phyloP scores from a whole-genome alignment of 1,140 invertebrate genomes.

The Euglossa dilemma region DNA sequence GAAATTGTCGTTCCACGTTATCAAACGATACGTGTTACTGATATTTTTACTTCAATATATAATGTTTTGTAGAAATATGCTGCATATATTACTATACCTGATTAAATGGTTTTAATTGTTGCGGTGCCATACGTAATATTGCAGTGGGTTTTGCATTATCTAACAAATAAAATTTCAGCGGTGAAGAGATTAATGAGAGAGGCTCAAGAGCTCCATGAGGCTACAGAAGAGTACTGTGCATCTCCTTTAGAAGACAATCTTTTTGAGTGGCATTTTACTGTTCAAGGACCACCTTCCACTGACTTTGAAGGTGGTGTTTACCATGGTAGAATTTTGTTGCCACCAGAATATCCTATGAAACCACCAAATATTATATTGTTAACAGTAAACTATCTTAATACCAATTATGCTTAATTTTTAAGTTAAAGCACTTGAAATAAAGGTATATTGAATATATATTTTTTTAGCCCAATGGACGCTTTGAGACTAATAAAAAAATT shows the following conservation, averaged over 20 bases:
- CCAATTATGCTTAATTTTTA: background rate
- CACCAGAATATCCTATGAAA: conserved; percentile 98
- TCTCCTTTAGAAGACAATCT: conserved; percentile 97
- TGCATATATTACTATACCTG: background rate
- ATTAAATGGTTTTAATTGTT: background rate
- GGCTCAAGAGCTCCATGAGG: conserved; percentile 91
- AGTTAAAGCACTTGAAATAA: background rate
- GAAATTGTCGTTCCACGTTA: background rate
- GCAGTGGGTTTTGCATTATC: background rate
- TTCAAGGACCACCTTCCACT: conserved; percentile 92
- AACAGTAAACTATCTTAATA: conserved; percentile 85
- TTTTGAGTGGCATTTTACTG: conserved; percentile 99
- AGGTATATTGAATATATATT: background rate
- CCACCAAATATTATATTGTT: conserved; percentile 97
- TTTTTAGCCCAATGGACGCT: conserved; percentile 94
- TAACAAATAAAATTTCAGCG: conserved; percentile 82
- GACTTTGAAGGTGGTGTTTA: conserved; percentile 96
- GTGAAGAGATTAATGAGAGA: conserved; percentile 97
- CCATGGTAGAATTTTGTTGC: conserved; percentile 95
- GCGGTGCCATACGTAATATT: background rate
- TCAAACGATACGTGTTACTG: background rate
- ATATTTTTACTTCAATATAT: background rate
- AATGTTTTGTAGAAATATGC: too few species aligned
- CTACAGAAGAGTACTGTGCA: conserved; percentile 95
- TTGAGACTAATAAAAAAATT: conserved; percentile 97